Evolutionary conservation across 2,888 invertebrate species (phyloP).

Genomic region (Harpalus rufipes): DNA sequence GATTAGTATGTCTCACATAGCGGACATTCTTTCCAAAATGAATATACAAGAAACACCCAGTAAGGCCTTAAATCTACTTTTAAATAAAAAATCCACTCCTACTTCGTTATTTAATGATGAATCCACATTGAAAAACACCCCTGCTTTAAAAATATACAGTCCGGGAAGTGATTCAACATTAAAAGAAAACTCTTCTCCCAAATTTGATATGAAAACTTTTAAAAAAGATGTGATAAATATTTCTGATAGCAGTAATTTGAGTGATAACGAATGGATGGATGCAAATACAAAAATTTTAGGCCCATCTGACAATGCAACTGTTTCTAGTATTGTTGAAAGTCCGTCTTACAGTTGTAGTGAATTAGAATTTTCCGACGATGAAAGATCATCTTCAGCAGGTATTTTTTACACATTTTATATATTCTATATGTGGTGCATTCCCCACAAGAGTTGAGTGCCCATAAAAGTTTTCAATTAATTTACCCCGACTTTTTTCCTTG

Average conservation of each 20-base stretch:
- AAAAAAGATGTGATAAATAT: too few relatives aligned
- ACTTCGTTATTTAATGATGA: not conserved
- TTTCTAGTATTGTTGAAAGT: conserved; percentile 53
- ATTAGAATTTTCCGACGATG: conserved; percentile 62
- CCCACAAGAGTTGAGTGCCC: too few relatives aligned
- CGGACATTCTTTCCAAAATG: conserved; percentile 69
- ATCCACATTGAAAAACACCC: conserved; percentile 45
- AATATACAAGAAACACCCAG: conserved; percentile 70
- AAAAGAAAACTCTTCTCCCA: conserved; percentile 17
- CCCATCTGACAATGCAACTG: conserved; percentile 25
- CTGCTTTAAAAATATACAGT: not conserved
- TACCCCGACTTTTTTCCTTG: too few relatives aligned
- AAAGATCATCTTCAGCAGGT: conserved; percentile 1
- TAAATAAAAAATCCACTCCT: conserved; percentile 27
- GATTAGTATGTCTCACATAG: conserved; percentile 71
- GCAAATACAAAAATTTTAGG: conserved; percentile 21
- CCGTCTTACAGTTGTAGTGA: conserved; percentile 56
- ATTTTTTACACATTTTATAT: too few relatives aligned
- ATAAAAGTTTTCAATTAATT: too few relatives aligned
- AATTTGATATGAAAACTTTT: too few relatives aligned
- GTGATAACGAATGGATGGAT: conserved; percentile 49
- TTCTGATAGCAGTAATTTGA: conserved; percentile 36
- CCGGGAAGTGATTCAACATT: not conserved
- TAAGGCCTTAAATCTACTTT: conserved; percentile 68
- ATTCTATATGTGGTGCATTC: too few relatives aligned